Percentiles rank a stretch among this genome's conserved stretches.
phyloP scores from a whole-genome alignment of 2,113 vertebrate species.

The Grammomys surdaster region DNA sequence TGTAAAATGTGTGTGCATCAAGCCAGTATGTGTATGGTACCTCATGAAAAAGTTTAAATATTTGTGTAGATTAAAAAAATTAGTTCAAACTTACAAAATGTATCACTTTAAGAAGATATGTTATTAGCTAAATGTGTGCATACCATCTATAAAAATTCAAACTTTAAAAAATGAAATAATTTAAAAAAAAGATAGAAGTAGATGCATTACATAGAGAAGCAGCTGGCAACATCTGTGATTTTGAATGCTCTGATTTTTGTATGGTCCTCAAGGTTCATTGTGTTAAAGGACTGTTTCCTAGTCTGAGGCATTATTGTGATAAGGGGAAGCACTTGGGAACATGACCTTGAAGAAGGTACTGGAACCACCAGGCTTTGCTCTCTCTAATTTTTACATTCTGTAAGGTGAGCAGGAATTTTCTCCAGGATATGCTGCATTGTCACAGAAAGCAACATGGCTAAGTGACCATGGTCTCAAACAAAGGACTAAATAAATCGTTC shows the following conservation, averaged over 20 bases:
- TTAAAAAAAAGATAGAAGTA: background rate
- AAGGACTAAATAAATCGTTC: background rate
- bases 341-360: background rate
- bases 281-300: background rate
- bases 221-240: background rate
- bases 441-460: background rate
- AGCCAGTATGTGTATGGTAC: background rate
- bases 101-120: background rate
- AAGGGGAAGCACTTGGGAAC: background rate
- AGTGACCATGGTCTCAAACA: background rate
- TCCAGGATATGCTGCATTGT: background rate
- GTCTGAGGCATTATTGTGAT: background rate
- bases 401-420: background rate
- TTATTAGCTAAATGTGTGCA: background rate
- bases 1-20: background rate
- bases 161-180: background rate
- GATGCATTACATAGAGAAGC: background rate
- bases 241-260: background rate
- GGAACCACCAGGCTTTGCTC: background rate
- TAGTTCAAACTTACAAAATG: background rate
- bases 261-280: background rate
- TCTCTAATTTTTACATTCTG: background rate
- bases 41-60: background rate
- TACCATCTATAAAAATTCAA: conserved; percentile 5
- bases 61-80: background rate